Evolutionary conservation across 1,140 invertebrate species (phyloP).

Genomic region (Drosophila novamexicana): DNA sequence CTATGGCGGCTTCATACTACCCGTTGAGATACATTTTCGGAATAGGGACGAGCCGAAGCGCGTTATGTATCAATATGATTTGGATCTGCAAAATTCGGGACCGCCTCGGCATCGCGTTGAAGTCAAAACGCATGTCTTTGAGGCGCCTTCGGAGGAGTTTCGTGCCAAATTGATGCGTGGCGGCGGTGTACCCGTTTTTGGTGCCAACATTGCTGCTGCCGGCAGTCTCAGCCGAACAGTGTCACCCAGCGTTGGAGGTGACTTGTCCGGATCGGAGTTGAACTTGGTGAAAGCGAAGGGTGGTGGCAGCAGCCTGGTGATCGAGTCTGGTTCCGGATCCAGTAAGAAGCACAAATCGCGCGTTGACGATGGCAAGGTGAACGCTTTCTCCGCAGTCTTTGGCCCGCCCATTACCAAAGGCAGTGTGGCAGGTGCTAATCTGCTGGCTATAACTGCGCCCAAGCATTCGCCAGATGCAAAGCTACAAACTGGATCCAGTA

Average conservation of each 20-base stretch:
- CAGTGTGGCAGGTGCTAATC: conserved; percentile 50
- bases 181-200: conserved; percentile 87
- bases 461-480: conserved; percentile 85
- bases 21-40: conserved; percentile 95
- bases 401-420: conserved; percentile 91
- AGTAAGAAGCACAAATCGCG: conserved; percentile 88
- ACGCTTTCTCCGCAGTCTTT: conserved; percentile 91
- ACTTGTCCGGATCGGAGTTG: conserved; percentile 39
- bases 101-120: conserved; percentile 90
- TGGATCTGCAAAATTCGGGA: conserved; percentile 91
- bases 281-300: conserved; percentile 88
- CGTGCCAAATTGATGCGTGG: conserved; percentile 93
- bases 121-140: conserved; percentile 84
- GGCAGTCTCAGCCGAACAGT: conserved; percentile 52
- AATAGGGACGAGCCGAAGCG: conserved; percentile 96
- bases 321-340: conserved; percentile 75
- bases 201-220: conserved; percentile 38
- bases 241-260: conserved; percentile 52
- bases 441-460: conserved; percentile 22
- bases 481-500: conserved; percentile 36
- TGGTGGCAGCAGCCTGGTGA: conserved; percentile 62
- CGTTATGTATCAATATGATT: conserved; percentile 94
- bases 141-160: conserved; percentile 95
- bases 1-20: conserved; percentile 96
- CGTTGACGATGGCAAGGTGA: conserved; percentile 85